Conservation (phyloP, 35 echinoderm and acorn worm species). For the Stichopus chloronotus region DNA sequence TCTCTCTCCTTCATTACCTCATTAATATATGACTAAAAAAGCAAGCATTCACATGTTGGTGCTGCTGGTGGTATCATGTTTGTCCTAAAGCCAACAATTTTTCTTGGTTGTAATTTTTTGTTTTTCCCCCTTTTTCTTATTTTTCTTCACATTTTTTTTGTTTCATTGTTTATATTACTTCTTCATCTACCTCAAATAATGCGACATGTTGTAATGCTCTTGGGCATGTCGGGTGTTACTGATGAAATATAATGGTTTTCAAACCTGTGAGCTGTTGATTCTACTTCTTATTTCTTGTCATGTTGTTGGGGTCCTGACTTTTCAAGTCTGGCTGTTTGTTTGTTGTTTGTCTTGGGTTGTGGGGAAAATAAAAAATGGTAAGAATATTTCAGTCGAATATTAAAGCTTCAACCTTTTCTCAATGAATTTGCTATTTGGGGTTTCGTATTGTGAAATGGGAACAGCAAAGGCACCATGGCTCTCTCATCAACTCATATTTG, state of each 20-base stretch:
- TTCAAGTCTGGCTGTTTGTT: no score
- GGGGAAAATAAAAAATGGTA: no score
- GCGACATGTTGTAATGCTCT: slow-evolving; percentile 40
- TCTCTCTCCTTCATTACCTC: no score
- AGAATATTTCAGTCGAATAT: no score
- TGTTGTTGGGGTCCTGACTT: background rate
- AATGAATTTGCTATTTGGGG: no score
- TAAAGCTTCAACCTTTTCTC: no score
- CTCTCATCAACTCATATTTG: no score
- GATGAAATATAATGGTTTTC: slow-evolving; percentile 45
- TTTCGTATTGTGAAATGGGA: no score
- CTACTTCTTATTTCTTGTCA: background rate
- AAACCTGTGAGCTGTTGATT: background rate
- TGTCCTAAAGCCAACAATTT: slow-evolving; percentile 11
- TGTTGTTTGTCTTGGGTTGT: no score
- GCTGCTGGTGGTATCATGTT: slow-evolving; percentile 15
- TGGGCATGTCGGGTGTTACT: slow-evolving; percentile 32
- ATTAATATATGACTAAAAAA: no score
- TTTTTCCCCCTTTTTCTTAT: background rate
- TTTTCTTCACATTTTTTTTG: background rate
- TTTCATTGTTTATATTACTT: slow-evolving; percentile 42
- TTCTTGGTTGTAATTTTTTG: slow-evolving; percentile 2
- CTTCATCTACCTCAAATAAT: slow-evolving; percentile 54
- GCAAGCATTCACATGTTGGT: background rate
- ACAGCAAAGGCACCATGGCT: no score